A percentile compares a stretch with the other conserved stretches of the same genome.
Conservation (phyloP, 2,113 vertebrate species). For the Cochlearius cochlearius region DNA sequence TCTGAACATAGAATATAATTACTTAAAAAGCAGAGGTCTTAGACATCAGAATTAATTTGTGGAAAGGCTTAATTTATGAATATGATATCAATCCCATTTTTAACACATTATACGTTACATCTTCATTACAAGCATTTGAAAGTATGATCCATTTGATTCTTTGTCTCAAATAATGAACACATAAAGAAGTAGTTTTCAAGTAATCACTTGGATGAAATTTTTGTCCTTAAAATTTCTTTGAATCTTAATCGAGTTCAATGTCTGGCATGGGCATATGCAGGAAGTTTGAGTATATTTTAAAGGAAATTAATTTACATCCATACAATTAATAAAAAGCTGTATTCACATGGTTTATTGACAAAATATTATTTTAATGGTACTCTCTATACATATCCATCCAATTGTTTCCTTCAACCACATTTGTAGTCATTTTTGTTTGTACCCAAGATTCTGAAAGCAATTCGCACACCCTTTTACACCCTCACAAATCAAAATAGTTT, state of each 20-base stretch:
- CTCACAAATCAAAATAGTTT: not conserved
- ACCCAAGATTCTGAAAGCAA: not conserved
- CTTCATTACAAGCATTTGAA: not conserved
- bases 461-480: not conserved
- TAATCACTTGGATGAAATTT: not conserved
- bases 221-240: not conserved
- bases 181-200: not conserved
- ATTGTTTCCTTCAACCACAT: not conserved
- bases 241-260: not conserved
- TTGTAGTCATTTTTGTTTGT: not conserved
- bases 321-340: not conserved
- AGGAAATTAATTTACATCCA: not conserved
- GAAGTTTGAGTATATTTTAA: not conserved
- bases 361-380: not conserved
- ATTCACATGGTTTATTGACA: not conserved
- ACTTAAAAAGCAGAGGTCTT: not conserved
- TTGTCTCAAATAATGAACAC: not conserved
- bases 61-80: not conserved
- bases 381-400: not conserved
- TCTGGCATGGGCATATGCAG: not conserved
- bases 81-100: not conserved
- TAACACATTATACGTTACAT: not conserved
- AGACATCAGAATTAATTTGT: not conserved
- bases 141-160: not conserved
- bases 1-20: not conserved